Evolutionary conservation across 2,888 invertebrate species (phyloP).

Genomic region (Morpho achilles): DNA sequence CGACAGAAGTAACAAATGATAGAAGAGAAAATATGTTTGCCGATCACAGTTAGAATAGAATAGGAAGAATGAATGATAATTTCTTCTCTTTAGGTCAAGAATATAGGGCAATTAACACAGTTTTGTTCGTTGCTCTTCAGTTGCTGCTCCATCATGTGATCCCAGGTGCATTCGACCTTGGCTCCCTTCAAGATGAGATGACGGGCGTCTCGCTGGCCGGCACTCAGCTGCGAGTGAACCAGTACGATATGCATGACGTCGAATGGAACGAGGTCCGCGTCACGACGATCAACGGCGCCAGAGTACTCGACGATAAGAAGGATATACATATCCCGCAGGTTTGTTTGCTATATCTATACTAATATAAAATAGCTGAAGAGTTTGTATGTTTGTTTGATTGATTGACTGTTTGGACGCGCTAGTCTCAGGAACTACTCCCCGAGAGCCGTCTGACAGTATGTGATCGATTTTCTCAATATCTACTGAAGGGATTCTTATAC

Average conservation of each 20-base stretch:
- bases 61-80: too few relatives aligned
- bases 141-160: slow-evolving; percentile 91
- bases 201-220: slow-evolving; percentile 93
- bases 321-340: slow-evolving; percentile 92
- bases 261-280: slow-evolving; percentile 93
- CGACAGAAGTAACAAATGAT: too few relatives aligned
- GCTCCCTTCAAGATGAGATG: slow-evolving; percentile 91
- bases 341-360: background rate
- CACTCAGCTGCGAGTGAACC: slow-evolving; percentile 91
- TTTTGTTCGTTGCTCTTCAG: slow-evolving; percentile 58
- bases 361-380: too few relatives aligned
- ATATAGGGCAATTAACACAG: background rate
- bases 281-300: slow-evolving; percentile 91
- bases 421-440: too few relatives aligned
- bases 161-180: slow-evolving; percentile 89
- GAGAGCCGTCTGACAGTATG: too few relatives aligned
- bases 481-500: too few relatives aligned
- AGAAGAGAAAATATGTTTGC: too few relatives aligned
- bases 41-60: too few relatives aligned
- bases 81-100: too few relatives aligned
- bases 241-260: slow-evolving; percentile 91
- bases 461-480: too few relatives aligned
- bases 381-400: too few relatives aligned
- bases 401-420: too few relatives aligned
- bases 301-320: slow-evolving; percentile 88